phyloP scores from a whole-genome alignment of 2,113 vertebrate species.

The Glareola pratincola region DNA sequence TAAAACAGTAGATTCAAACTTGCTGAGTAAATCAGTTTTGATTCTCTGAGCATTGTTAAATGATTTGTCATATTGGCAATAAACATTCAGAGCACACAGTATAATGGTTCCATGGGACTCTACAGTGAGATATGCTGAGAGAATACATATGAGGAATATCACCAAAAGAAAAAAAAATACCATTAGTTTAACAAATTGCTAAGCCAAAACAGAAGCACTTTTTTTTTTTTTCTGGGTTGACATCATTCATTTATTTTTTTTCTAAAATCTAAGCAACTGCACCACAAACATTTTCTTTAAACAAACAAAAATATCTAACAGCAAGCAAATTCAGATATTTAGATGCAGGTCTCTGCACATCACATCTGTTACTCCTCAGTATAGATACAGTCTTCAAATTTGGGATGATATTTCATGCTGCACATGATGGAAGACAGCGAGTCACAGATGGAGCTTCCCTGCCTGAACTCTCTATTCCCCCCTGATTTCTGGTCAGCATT shows the following conservation, averaged over 20 bases:
- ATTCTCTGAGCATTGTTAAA: slow-evolving; percentile 30
- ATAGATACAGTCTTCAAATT: neutral
- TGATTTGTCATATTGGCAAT: slow-evolving; percentile 54
- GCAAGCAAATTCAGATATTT: neutral
- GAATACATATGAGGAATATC: slow-evolving; percentile 11
- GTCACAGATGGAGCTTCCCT: slow-evolving; percentile 3
- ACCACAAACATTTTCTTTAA: neutral
- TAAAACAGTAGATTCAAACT: slow-evolving; percentile 24
- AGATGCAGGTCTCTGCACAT: neutral
- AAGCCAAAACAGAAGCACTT: neutral
- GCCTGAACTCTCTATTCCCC: slow-evolving; percentile 28
- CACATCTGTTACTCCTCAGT: neutral
- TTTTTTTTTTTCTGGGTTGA: neutral
- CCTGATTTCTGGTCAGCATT: slow-evolving; percentile 42
- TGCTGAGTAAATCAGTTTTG: slow-evolving; percentile 31
- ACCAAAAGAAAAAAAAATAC: neutral
- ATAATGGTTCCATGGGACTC: neutral
- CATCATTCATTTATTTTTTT: neutral
- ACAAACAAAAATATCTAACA: neutral
- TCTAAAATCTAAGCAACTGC: neutral
- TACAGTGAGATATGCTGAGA: neutral
- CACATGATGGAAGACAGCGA: neutral
- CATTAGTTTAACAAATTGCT: slow-evolving; percentile 34
- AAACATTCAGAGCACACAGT: slow-evolving; percentile 26
- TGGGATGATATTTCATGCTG: neutral